These are phyloP conservation scores for Ciconia boyciana DNA, from an alignment of 2,113 vertebrate species.

Conservation along the genomic window DNA sequence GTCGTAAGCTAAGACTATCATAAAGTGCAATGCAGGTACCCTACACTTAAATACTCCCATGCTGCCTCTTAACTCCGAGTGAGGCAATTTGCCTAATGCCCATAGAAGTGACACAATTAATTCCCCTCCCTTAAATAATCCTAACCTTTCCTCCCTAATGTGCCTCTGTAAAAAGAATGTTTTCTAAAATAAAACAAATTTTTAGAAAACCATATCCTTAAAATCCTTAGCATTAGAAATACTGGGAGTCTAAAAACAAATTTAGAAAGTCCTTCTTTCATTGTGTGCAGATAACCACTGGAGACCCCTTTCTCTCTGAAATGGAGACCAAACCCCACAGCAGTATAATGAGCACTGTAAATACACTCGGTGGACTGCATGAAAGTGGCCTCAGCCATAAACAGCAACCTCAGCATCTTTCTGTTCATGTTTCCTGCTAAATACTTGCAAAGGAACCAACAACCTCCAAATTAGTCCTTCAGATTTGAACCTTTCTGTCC, in stretches of 20 bases:
- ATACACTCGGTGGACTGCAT: background rate
- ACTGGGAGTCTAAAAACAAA: background rate
- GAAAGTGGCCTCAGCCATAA: background rate
- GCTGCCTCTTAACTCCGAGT: conserved; percentile 73
- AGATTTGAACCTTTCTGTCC: conserved; percentile 44
- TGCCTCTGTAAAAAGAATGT: conserved; percentile 21
- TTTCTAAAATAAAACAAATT: conserved; percentile 21
- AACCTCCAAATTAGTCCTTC: conserved; percentile 50
- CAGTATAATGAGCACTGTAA: conserved; percentile 17
- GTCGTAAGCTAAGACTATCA: conserved; percentile 70
- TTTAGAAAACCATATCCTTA: background rate
- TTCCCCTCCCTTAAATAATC: conserved; percentile 70
- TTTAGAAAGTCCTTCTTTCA: background rate
- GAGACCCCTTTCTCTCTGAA: background rate
- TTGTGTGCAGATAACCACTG: background rate
- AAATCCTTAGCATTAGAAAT: background rate
- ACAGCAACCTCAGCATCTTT: background rate
- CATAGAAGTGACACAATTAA: conserved; percentile 71
- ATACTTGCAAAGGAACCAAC: conserved; percentile 28
- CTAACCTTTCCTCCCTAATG: conserved; percentile 45
- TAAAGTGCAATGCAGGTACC: conserved; percentile 70
- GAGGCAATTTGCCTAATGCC: conserved; percentile 73
- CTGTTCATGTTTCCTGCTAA: background rate
- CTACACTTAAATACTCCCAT: conserved; percentile 72
- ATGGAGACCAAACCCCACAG: background rate